phyloP scores from a whole-genome alignment of 2,888 invertebrate genomes.

The Ceratothoa steindachneri region DNA sequence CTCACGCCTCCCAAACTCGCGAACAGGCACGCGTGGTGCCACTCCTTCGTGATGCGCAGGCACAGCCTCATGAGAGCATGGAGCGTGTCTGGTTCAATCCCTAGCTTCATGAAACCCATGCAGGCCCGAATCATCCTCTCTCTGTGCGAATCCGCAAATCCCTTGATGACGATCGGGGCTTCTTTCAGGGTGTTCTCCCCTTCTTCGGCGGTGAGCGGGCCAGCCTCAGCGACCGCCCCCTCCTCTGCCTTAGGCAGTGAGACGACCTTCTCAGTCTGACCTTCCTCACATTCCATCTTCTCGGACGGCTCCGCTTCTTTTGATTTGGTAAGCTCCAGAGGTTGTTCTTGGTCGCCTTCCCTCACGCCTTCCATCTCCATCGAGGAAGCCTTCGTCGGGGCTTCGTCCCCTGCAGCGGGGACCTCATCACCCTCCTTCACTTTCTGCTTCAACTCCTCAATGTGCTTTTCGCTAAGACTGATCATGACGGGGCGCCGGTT shows the following conservation, averaged over 20 bases:
- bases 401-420: neutral
- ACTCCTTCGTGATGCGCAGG: slow-evolving; percentile 69
- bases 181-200: neutral
- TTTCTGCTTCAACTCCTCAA: slow-evolving; percentile 33
- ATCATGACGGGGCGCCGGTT: slow-evolving; percentile 73
- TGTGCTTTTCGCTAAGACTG: slow-evolving; percentile 51
- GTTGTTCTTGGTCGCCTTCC: neutral
- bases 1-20: slow-evolving; percentile 70
- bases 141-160: slow-evolving; percentile 20
- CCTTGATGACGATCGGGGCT: slow-evolving; percentile 9
- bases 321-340: slow-evolving; percentile 5
- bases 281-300: slow-evolving; percentile 51
- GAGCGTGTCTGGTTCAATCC: slow-evolving; percentile 70
- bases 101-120: slow-evolving; percentile 65
- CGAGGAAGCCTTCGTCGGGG: neutral
- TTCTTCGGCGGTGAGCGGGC: slow-evolving; percentile 50
- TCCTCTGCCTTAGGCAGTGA: slow-evolving; percentile 11
- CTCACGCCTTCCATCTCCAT: neutral
- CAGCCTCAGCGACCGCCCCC: slow-evolving; percentile 48
- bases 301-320: slow-evolving; percentile 18
- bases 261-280: slow-evolving; percentile 34
- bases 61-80: slow-evolving; percentile 71
- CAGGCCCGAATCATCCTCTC: slow-evolving; percentile 55
- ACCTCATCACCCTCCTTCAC: neutral
- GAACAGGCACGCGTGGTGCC: slow-evolving; percentile 68